phyloP scores from a whole-genome alignment of 2,888 invertebrate species.

The Phasia obesa region DNA sequence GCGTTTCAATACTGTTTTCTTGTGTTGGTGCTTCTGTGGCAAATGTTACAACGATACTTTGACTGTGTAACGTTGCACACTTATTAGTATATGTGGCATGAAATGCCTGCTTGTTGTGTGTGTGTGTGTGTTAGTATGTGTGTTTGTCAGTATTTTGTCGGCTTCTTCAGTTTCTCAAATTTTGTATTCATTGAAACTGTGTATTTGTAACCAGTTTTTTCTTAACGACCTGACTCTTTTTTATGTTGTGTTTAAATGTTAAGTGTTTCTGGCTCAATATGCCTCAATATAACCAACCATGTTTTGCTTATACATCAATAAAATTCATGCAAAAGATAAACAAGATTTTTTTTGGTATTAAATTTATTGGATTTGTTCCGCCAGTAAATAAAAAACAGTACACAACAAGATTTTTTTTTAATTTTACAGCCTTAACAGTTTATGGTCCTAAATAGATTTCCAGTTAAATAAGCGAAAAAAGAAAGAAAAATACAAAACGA shows the following conservation, averaged over 20 bases:
- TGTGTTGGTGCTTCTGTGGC: too few relatives aligned
- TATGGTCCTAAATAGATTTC: conserved; percentile 56
- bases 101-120: conserved; percentile 12
- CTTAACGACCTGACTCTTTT: not conserved
- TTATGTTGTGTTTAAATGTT: conserved; percentile 34
- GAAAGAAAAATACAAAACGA: conserved; percentile 12
- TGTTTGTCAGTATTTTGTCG: conserved; percentile 42
- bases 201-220: conserved; percentile 53
- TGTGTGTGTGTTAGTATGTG: too few relatives aligned
- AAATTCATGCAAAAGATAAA: conserved; percentile 33
- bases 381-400: too few relatives aligned
- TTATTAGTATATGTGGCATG: conserved; percentile 32
- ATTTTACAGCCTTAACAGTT: conserved; percentile 45
- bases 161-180: conserved; percentile 49
- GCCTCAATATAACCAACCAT: conserved; percentile 9
- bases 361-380: too few relatives aligned
- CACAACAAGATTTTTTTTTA: too few relatives aligned
- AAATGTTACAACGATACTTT: too few relatives aligned
- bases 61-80: not conserved
- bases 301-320: conserved; percentile 12
- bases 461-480: conserved; percentile 26
- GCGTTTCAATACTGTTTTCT: too few relatives aligned
- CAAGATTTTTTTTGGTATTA: conserved; percentile 47
- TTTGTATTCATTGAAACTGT: conserved; percentile 31
- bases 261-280: conserved; percentile 18